Evolutionary conservation across 1,140 invertebrate species (phyloP), one percentile per base, ranked within the genome.

Genomic region (Polyergus mexicanus): DNA sequence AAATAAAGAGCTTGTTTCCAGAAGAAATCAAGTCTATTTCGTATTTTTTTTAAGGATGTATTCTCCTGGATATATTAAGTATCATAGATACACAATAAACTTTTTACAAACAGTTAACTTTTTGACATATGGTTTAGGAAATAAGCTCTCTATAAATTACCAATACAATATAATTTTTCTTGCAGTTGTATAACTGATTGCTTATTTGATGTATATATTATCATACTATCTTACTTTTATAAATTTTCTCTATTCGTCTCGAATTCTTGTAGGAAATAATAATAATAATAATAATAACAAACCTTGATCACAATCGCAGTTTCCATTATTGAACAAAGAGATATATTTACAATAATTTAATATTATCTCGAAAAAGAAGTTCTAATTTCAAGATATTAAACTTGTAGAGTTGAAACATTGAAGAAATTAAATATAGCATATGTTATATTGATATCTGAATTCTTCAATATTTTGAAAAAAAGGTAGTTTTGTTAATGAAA

Each of bases 151-250:
- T 22, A 74, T 56, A 72, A 28, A 28, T 28, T 35, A 71, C 1
- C 19, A 35, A 74, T 56, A 56, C 51, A 35, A 32, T 32, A 54
- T 6, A 10, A 62, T 54, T 72, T 54, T 69, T 51, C 44, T 72
- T 35, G 7, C 13, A n/a, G 51, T 16, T 32, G 51, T 22, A 56
- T 38, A 16, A 51, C 65, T 35, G 35, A 41, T 51, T 38, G 56
- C 11, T 54, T 54, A 54, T 28, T 51, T 47, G 44, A 28, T 32
- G 10, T 32, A 32, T 32, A 32, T 32, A 32, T 32, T 32, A 32
- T 32, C 32, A 3, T 32, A 32, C 32, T 32, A 54, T 72, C 1
- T 60, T 22, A 32, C 2, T 56, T 56, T 11, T 56, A 22, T 5
- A 51, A n/a, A 32, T 72, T 72, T 72, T 51, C 2, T 7, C 1